Percentiles rank a stretch among this genome's conserved stretches.
phyloP scores from a whole-genome alignment of 2,797 vertebrate species.

The Eulemur rubriventer region DNA sequence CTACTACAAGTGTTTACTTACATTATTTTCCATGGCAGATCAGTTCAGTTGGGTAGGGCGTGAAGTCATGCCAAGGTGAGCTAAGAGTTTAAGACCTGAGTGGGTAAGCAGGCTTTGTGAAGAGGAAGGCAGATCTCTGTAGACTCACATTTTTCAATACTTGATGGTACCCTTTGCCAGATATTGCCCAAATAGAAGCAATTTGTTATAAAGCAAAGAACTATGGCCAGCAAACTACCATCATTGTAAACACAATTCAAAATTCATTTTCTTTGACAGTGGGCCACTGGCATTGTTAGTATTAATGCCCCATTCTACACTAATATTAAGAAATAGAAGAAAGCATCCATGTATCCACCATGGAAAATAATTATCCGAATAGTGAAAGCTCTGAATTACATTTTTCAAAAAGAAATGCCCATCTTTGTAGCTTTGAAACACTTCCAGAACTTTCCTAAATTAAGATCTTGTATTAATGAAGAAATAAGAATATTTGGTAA shows the following conservation, averaged over 20 bases:
- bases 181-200: not conserved
- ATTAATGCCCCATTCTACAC: not conserved
- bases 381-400: not conserved
- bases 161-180: not conserved
- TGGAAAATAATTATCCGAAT: not conserved
- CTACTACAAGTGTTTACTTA: not conserved
- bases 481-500: constrained; percentile 37
- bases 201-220: not conserved
- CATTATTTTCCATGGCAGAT: not conserved
- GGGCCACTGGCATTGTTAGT: not conserved
- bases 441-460: constrained; percentile 19
- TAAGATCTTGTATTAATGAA: constrained; percentile 38
- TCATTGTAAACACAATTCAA: not conserved
- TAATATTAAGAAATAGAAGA: not conserved
- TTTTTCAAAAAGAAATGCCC: not conserved
- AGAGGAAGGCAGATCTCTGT: not conserved
- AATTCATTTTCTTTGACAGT: not conserved
- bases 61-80: not conserved
- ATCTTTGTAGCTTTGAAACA: not conserved
- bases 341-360: not conserved
- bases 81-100: not conserved
- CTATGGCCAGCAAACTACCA: not conserved
- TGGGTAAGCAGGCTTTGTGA: not conserved
- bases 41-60: not conserved
- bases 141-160: not conserved